Percentiles rank a stretch among this genome's conserved stretches.
Evolutionary conservation across 2,113 vertebrate genomes (phyloP).

Genomic region (Enhydra lutris): DNA sequence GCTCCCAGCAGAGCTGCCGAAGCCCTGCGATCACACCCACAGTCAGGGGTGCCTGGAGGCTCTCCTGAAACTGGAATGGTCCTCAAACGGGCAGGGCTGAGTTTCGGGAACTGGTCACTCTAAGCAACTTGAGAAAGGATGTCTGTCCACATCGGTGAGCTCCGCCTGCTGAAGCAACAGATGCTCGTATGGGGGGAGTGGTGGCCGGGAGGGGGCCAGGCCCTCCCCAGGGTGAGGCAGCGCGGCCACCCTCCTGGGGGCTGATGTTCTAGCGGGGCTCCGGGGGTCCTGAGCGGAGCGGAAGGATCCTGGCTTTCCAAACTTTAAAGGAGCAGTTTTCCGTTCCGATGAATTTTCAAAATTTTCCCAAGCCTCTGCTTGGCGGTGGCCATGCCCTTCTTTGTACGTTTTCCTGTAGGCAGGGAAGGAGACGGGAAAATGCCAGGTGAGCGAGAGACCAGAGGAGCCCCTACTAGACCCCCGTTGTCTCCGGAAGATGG

Average conservation of each 20-base stretch:
- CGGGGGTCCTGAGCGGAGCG: slow-evolving; percentile 81
- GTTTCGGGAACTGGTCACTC: slow-evolving; percentile 83
- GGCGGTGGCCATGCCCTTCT: slow-evolving; percentile 99
- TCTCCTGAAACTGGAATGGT: slow-evolving; percentile 86
- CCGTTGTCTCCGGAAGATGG: fast-evolving
- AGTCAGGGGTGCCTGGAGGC: slow-evolving; percentile 82
- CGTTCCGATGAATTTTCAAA: slow-evolving; percentile 99
- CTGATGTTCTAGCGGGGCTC: slow-evolving; percentile 76
- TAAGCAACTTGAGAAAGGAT: slow-evolving; percentile 86
- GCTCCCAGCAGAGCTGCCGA: slow-evolving; percentile 66
- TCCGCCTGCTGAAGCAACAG: slow-evolving; percentile 95
- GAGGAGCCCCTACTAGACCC: not conserved
- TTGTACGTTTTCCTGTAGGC: slow-evolving; percentile 93
- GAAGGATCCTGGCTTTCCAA: slow-evolving; percentile 80
- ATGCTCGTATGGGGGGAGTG: slow-evolving; percentile 83
- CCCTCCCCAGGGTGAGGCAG: slow-evolving; percentile 81
- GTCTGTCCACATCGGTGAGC: slow-evolving; percentile 87
- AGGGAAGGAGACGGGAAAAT: not conserved
- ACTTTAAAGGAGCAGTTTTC: slow-evolving; percentile 96
- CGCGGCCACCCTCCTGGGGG: slow-evolving; percentile 77
- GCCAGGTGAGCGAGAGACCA: not conserved
- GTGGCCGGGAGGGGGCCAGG: slow-evolving; percentile 86
- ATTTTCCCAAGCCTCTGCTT: slow-evolving; percentile 99
- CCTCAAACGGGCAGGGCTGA: slow-evolving; percentile 82
- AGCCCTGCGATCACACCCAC: slow-evolving; percentile 62